phyloP scores from a whole-genome alignment of 2,888 invertebrate genomes.

The Megamerina dolium region DNA sequence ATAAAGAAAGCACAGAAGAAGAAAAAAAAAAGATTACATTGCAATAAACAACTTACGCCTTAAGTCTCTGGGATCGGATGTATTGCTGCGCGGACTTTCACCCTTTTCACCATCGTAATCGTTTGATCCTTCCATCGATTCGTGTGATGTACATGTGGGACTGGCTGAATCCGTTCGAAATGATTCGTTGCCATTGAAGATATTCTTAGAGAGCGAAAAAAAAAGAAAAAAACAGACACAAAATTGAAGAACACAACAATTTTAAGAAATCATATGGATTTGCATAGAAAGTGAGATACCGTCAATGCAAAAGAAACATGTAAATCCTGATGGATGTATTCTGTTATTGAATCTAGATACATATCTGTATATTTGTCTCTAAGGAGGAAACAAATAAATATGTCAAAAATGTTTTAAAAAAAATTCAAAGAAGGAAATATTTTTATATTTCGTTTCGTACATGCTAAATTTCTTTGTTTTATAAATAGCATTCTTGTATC shows the following conservation, averaged over 20 bases:
- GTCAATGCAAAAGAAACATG: too few species aligned
- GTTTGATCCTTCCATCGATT: constrained; percentile 56
- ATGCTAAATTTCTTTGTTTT: too few species aligned
- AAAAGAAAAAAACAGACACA: too few species aligned
- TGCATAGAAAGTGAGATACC: not conserved
- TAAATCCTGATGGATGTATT: too few species aligned
- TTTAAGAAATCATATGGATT: not conserved
- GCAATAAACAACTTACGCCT: constrained; percentile 60
- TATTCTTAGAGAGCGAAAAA: constrained; percentile 33
- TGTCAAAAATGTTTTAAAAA: not conserved
- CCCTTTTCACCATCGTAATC: constrained; percentile 55
- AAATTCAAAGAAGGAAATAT: not conserved
- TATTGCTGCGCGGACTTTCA: constrained; percentile 50
- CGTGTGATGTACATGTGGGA: constrained; percentile 57
- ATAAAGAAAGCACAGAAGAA: constrained; percentile 7
- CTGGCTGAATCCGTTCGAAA: constrained; percentile 58
- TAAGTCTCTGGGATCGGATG: constrained; percentile 53
- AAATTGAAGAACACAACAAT: too few species aligned
- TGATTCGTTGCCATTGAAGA: constrained; percentile 49
- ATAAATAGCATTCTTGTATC: too few species aligned
- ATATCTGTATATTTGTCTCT: too few species aligned
- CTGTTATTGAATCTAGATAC: too few species aligned
- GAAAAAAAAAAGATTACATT: constrained; percentile 7
- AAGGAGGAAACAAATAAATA: too few species aligned
- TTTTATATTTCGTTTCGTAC: constrained; percentile 1